A percentile compares a stretch with the other conserved stretches of the same genome.
phyloP scores from a whole-genome alignment of 30 jellyfish, hydroid and myxozoan genomes.

The Aurelia sp. region DNA sequence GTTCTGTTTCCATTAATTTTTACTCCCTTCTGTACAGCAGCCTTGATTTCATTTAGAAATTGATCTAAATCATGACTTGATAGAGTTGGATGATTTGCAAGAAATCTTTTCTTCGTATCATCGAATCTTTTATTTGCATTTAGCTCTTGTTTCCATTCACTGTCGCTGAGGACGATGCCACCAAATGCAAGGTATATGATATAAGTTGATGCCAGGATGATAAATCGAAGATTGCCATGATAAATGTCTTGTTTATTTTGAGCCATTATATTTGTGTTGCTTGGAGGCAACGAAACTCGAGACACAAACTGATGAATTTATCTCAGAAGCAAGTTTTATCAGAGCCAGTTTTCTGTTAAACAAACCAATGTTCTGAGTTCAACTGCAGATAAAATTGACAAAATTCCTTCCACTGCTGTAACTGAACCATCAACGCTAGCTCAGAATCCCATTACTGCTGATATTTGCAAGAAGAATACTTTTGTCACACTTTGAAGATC shows the following conservation, averaged over 20 bases:
- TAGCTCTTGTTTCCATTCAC: slow-evolving; percentile 52
- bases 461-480: too few species aligned
- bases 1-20: slow-evolving; percentile 57
- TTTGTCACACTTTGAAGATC: too few species aligned
- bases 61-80: slow-evolving; percentile 44
- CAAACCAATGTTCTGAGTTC: too few species aligned
- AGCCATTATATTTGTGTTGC: background rate
- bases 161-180: slow-evolving; percentile 47
- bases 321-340: too few species aligned
- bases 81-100: slow-evolving; percentile 36
- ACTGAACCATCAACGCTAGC: too few species aligned
- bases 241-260: slow-evolving; percentile 1
- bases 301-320: too few species aligned
- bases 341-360: too few species aligned
- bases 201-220: slow-evolving; percentile 40
- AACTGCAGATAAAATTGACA: too few species aligned
- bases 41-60: slow-evolving; percentile 25
- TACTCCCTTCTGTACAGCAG: slow-evolving; percentile 66
- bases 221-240: slow-evolving; percentile 46
- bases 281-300: too few species aligned
- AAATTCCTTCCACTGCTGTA: too few species aligned
- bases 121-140: slow-evolving; percentile 34
- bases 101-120: slow-evolving; percentile 13
- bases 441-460: too few species aligned
- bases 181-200: slow-evolving; percentile 56